These are phyloP conservation scores for Antigone vipio DNA, from an alignment of 2,113 vertebrate genomes.

Conservation along the genomic window DNA sequence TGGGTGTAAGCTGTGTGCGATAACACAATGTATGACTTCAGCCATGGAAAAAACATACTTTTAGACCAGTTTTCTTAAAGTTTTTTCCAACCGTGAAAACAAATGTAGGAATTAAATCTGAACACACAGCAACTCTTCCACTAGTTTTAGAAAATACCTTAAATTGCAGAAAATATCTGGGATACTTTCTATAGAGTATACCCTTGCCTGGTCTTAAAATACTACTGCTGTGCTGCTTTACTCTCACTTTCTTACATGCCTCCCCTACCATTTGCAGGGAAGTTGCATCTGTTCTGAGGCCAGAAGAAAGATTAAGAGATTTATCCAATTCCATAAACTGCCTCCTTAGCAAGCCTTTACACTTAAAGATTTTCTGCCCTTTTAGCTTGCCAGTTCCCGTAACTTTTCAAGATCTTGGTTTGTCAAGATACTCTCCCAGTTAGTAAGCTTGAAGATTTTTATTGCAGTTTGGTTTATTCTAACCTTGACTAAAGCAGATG, in stretches of 20 bases:
- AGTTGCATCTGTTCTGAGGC: not conserved
- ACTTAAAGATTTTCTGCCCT: not conserved
- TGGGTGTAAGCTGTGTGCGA: not conserved
- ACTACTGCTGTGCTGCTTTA: not conserved
- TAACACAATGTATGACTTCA: not conserved
- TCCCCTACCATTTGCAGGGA: not conserved
- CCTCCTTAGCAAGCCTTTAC: not conserved
- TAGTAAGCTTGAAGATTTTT: not conserved
- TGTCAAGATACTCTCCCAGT: not conserved
- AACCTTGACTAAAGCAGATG: not conserved
- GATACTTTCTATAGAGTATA: not conserved
- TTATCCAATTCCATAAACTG: not conserved
- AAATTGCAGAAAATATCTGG: not conserved
- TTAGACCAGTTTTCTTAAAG: not conserved
- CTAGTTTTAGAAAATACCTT: not conserved
- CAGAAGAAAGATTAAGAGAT: not conserved
- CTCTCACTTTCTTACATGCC: not conserved
- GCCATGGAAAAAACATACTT: not conserved
- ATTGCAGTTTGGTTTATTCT: not conserved
- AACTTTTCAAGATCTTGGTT: not conserved
- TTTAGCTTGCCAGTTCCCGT: not conserved
- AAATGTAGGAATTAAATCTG: not conserved
- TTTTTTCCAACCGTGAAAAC: not conserved
- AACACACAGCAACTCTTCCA: not conserved
- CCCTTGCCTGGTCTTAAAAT: not conserved